Base-by-base conservation (phyloP, 1,140 invertebrate genomes). In the Apis laboriosa region DNA sequence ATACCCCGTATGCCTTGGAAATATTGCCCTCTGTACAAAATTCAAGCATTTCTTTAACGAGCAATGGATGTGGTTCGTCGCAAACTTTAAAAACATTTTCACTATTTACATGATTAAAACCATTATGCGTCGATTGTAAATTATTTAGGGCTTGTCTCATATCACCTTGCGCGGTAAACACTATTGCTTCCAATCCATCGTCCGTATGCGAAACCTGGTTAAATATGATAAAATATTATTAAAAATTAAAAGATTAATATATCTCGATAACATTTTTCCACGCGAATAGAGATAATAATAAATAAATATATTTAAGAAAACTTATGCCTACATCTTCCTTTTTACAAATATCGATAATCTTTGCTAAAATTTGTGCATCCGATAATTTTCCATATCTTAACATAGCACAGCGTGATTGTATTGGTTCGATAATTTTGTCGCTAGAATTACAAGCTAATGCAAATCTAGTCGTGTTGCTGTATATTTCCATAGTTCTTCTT, bases 71-170 rank as follows among this genome's bases (percentile, higher is more conserved):
- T 0, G 99, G 99, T 93, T 99, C 99, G 94, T 99, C 99, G 93
- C 99, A 99, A 21, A 99, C 99, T 95, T 99, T 99, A 91, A 99
- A 99, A n/a, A 99, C 99, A 96, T 99, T 99, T 90, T 98, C 97
- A 83, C 97, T 96, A 86, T 97, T 99, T 4, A 99, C 97, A 91
- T 97, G 96, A 9, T 96, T 97, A 95, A 99, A 99, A 49, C 99
- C 99, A 94, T 99, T 98, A 66, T 96, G 96, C 0, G 99, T 99
- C 7, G 99, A 99, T 94, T 99, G 99, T 49, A 99, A 93, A 95
- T 99, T 99, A 94, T 99, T 99, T 21, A 99, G 94, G 0, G 97
- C 99, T 88, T 98, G 98, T 91, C 99, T 95, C 97, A 99, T 98
- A 92, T 99, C 99, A 2, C 99, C 99, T 95, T 99, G 99, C 0